Evolutionary conservation across 2,113 vertebrate species (phyloP), one percentile per base, ranked within the genome.

Genomic region (Machaerirhynchus nigripectus): DNA sequence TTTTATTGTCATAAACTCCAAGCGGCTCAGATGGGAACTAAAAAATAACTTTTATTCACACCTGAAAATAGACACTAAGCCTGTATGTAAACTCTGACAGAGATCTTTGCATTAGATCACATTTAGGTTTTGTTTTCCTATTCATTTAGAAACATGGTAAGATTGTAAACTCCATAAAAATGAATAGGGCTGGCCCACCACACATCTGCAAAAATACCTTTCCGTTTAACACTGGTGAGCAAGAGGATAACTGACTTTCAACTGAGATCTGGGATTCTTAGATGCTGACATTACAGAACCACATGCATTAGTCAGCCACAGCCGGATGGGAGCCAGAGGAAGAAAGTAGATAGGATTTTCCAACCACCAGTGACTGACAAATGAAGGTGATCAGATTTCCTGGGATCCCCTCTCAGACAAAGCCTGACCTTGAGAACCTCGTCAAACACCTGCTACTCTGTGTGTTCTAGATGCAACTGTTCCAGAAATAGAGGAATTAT

Each of bases 361-460:
- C 68, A 92, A 60, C 10, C 52, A 63, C 18, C 23, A 61, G 46
- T 73, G 40, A 84, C 42, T 77, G 50, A 56, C 10, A 86, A 90
- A 83, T 39, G 52, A 86, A 77, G 55, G 64, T 0, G 13, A 90
- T 90, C 83, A 92, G 30, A 77, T 86, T 95, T 86, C 71, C 67
- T 67, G 85, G 67, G 88, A 93, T 83, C 40, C 79, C 53, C 79
- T 77, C 42, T 47, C 30, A 93, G 79, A 23, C 88, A 78, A 93
- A 90, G 76, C 19, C 35, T 93, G 88, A 95, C 95, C 93, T 96
- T 90, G 83, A 92, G 64, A 90, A 67, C 11, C 47, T 81, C 33
- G 39, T 84, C 75, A 74, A 63, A 90, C 83, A 90, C 68, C 42
- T 2, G 2, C 64, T 86, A 52, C 30, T 86, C 86, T 86, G 50